Evolutionary conservation across 2,113 vertebrate species (phyloP).

Genomic region (Saimiri boliviensis): DNA sequence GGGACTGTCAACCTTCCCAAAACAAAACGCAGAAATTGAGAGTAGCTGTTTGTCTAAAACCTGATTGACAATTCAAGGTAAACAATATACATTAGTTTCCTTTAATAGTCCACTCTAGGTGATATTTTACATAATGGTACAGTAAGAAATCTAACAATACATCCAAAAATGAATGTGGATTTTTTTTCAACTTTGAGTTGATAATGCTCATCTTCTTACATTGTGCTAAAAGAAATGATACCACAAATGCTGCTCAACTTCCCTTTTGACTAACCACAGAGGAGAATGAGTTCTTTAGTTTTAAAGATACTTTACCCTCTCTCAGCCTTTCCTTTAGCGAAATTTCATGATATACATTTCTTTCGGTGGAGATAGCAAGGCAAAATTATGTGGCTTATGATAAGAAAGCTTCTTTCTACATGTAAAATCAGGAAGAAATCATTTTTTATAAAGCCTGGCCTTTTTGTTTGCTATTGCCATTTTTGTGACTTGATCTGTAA

Average conservation of each 20-base stretch:
- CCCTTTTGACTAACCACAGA: not conserved
- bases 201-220: not conserved
- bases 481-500: slow-evolving; percentile 68
- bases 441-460: slow-evolving; percentile 55
- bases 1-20: not conserved
- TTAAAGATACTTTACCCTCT: slow-evolving; percentile 3
- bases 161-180: not conserved
- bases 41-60: not conserved
- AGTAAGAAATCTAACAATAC: not conserved
- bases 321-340: not conserved
- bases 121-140: not conserved
- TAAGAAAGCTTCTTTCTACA: not conserved
- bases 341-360: not conserved
- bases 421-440: not conserved
- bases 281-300: not conserved
- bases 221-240: not conserved
- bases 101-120: not conserved
- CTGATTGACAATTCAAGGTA: not conserved
- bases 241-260: not conserved
- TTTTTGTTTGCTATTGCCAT: slow-evolving; percentile 43
- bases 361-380: not conserved
- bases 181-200: not conserved
- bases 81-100: not conserved
- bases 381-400: not conserved
- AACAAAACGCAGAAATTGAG: not conserved